Base-by-base conservation (phyloP, 2,888 invertebrate genomes). In the Leptogaster cylindrica region DNA sequence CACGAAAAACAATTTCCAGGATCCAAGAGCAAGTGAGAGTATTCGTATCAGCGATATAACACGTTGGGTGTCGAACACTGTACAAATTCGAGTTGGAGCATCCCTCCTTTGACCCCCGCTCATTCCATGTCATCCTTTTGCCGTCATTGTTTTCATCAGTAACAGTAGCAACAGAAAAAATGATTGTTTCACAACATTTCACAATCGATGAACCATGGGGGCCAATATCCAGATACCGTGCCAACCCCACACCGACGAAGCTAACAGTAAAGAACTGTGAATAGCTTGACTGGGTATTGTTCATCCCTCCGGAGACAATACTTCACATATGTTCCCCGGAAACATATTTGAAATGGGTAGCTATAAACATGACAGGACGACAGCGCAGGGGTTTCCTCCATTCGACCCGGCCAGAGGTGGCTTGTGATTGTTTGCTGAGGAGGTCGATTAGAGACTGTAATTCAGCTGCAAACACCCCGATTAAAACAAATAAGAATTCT, bases 121-220 rank as follows among this genome's bases (percentile, higher is more conserved):
- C 14, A 7, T 36, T n/a, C 14, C 36, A 36, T 4, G 48, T 36
- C 27, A 50, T 33, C 14, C 20, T 23, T 48, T 23, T 14, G 33
- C 48, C 48, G 48, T 65, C 64, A 50, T 50, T 50, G 36, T 36
- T 50, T 28, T 50, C 48, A 48, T 23, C 64, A 36, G 44, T 27
- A 39, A 5, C 61, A 41, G 61, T 31, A 65, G 20, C 48, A 65
- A 65, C 64, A 64, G 20, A 65, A 65, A n/a, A 48, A 16, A 65
- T 25, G 36, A 65, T 65, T 48, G 64, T 50, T 65, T 65, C 50
- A 65, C 64, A 65, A 65, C 64, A 65, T 65, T 65, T 65, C 64
- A 65, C 64, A 65, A 65, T 65, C 64, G 64, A 65, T 48, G 64
- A 65, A 65, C 64, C 64, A 50, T 65, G 18, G 46, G 64, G 28